Percentiles rank a stretch among this genome's conserved stretches.
These are phyloP conservation scores for Stomatorhinus walkeri DNA, from an alignment of 2,797 vertebrate genomes.

Conservation along the genomic window DNA sequence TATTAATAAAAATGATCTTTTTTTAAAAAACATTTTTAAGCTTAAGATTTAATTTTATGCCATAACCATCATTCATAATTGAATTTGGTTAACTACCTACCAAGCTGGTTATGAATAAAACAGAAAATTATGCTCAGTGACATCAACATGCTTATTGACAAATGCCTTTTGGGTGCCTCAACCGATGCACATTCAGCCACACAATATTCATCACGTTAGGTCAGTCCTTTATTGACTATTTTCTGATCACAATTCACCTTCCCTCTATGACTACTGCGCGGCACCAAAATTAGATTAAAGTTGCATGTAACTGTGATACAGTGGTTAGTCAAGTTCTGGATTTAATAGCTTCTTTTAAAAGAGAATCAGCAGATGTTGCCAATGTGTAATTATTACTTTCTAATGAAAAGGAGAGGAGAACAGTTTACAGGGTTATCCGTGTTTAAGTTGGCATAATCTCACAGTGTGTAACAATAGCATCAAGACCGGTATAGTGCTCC, in stretches of 20 bases:
- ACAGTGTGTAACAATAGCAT: not conserved
- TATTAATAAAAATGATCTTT: not conserved
- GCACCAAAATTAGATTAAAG: not conserved
- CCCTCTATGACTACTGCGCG: not conserved
- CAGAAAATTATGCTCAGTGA: not conserved
- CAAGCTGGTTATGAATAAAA: not conserved
- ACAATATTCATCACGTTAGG: not conserved
- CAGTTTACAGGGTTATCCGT: not conserved
- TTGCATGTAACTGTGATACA: not conserved
- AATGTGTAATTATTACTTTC: not conserved
- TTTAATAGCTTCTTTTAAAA: not conserved
- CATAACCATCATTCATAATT: not conserved
- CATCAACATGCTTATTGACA: not conserved
- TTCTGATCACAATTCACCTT: not conserved
- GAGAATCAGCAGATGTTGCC: not conserved
- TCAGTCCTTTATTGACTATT: not conserved
- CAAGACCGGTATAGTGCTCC: not conserved
- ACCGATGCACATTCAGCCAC: not conserved
- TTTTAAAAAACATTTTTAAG: not conserved
- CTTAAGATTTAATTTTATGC: not conserved
- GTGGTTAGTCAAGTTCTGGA: not conserved
- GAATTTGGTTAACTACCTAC: not conserved
- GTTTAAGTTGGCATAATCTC: not conserved
- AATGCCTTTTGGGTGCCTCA: not conserved
- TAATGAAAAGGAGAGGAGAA: not conserved